These are phyloP conservation scores for Amphipoea oculea DNA, from an alignment of 2,888 invertebrate species.

Conservation along the genomic window DNA sequence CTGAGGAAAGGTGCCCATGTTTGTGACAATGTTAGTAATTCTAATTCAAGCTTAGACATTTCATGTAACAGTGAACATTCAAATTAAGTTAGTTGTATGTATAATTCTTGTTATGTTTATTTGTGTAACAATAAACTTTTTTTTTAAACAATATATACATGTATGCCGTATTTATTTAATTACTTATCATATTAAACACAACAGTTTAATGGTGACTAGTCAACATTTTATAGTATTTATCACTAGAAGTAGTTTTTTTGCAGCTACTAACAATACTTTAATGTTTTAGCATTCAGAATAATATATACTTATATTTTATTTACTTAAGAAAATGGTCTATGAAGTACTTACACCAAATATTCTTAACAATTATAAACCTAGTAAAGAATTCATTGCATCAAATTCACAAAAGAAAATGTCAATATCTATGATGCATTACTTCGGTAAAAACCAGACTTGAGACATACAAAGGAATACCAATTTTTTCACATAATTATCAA, in stretches of 20 bases:
- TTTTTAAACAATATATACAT: conserved; percentile 14
- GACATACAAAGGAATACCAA: neutral
- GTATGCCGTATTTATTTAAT: conserved; percentile 31
- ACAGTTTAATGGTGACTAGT: conserved; percentile 11
- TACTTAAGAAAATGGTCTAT: neutral
- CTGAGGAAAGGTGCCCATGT: conserved; percentile 93
- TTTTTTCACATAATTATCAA: neutral
- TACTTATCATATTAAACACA: conserved; percentile 6
- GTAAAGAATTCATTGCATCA: neutral
- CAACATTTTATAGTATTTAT: neutral
- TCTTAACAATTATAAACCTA: neutral
- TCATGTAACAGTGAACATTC: conserved; percentile 74
- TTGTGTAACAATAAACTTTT: conserved; percentile 50
- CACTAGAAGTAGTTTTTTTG: neutral
- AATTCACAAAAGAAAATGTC: neutral
- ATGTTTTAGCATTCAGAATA: neutral
- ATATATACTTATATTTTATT: neutral
- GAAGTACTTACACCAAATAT: neutral
- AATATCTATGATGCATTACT: neutral
- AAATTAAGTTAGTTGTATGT: conserved; percentile 55
- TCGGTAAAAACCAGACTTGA: neutral
- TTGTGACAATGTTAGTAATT: conserved; percentile 75
- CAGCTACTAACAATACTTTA: conserved; percentile 1
- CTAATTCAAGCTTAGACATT: conserved; percentile 74
- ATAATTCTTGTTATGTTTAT: conserved; percentile 50